Conservation (phyloP, 2,888 invertebrate genomes). For the Anaspis maculata region DNA sequence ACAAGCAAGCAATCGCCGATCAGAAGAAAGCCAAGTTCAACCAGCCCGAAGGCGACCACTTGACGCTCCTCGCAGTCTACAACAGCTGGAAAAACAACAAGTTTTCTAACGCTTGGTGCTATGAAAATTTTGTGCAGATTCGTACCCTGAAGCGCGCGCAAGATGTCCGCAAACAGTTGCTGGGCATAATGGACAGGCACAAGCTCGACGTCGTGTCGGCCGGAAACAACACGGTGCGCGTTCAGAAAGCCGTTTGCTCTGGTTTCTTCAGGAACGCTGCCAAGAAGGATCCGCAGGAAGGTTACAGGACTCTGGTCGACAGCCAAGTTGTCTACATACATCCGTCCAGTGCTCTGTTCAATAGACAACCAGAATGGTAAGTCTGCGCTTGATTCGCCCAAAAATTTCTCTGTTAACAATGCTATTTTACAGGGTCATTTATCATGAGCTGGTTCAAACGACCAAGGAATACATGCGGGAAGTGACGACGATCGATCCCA, state of each 20-base stretch:
- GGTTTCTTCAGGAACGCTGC: conserved; percentile 99
- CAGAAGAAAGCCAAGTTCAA: conserved; percentile 99
- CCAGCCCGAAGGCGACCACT: conserved; percentile 96
- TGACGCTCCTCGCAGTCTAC: conserved; percentile 95
- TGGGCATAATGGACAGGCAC: conserved; percentile 97
- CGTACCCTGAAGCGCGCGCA: conserved; percentile 93
- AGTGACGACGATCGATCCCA: conserved; percentile 93
- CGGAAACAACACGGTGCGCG: conserved; percentile 87
- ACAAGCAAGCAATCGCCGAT: conserved; percentile 94
- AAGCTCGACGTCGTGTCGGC: conserved; percentile 95
- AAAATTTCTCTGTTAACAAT: not conserved
- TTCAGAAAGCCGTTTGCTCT: conserved; percentile 97
- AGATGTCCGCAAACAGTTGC: conserved; percentile 93
- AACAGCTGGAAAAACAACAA: conserved; percentile 99
- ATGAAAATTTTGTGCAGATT: conserved; percentile 98
- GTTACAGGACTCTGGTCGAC: conserved; percentile 94
- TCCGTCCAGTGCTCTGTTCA: conserved; percentile 95
- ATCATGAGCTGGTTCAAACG: conserved; percentile 96
- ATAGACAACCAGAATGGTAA: conserved; percentile 96
- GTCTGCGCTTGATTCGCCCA: no score
- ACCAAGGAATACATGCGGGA: conserved; percentile 99
- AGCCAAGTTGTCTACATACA: conserved; percentile 98
- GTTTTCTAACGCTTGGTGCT: conserved; percentile 99
- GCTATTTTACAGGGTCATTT: conserved; percentile 70
- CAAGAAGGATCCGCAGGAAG: conserved; percentile 98